Percentiles rank a stretch among this genome's conserved stretches.
phyloP scores from a whole-genome alignment of 2,888 invertebrate genomes.

The Drosophila hamatofila region DNA sequence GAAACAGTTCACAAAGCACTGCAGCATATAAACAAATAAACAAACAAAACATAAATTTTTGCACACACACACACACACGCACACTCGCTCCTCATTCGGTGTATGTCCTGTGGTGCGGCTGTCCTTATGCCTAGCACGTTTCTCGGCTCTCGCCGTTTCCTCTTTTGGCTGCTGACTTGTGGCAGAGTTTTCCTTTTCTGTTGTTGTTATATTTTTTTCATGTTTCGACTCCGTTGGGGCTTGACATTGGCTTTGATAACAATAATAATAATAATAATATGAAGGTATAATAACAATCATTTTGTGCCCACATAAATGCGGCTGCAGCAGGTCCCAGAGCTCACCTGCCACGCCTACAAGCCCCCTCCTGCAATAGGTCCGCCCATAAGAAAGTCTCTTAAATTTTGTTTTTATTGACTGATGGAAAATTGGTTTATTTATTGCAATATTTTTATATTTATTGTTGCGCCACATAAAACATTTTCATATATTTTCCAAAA shows the following conservation, averaged over 20 bases:
- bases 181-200: slow-evolving; percentile 5
- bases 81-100: not conserved
- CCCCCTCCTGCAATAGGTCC: slow-evolving; percentile 2
- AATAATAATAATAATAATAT: slow-evolving; percentile 74
- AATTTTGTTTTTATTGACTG: slow-evolving; percentile 60
- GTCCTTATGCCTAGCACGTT: slow-evolving; percentile 65
- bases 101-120: slow-evolving; percentile 8
- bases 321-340: slow-evolving; percentile 25
- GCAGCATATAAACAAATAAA: slow-evolving; percentile 73
- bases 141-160: slow-evolving; percentile 49
- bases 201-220: not conserved
- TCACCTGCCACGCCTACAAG: slow-evolving; percentile 13
- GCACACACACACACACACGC: slow-evolving; percentile 31
- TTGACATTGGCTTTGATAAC: slow-evolving; percentile 74
- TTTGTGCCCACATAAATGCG: slow-evolving; percentile 69
- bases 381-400: slow-evolving; percentile 43
- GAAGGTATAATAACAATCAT: slow-evolving; percentile 73
- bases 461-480: slow-evolving; percentile 47
- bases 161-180: slow-evolving; percentile 22
- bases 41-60: slow-evolving; percentile 77
- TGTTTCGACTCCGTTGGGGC: slow-evolving; percentile 36
- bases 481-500: slow-evolving; percentile 27
- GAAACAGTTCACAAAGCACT: slow-evolving; percentile 65
- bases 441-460: slow-evolving; percentile 63
- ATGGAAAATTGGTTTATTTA: slow-evolving; percentile 72